A percentile compares a stretch with the other conserved stretches of the same genome.
Conservation (phyloP, 2,113 vertebrate genomes). For the Urocynchramus pylzowi region DNA sequence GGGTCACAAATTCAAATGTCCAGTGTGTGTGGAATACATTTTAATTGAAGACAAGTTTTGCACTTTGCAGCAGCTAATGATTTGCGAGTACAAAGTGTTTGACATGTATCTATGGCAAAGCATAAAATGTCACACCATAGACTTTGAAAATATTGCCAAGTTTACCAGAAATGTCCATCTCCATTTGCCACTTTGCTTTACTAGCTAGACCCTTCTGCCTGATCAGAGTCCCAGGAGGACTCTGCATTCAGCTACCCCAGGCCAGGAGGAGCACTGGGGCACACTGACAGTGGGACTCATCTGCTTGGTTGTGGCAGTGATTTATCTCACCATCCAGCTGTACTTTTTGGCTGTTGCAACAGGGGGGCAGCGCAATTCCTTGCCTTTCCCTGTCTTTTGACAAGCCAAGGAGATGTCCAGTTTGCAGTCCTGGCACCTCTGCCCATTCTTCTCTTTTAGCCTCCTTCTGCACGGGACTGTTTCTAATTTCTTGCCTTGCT, state of each 20-base stretch:
- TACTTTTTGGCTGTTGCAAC: neutral
- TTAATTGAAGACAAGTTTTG: neutral
- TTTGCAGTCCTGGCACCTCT: neutral
- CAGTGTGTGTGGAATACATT: neutral
- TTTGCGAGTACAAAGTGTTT: neutral
- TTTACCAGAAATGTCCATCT: neutral
- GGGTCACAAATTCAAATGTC: neutral
- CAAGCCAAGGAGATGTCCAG: neutral
- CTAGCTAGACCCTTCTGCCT: neutral
- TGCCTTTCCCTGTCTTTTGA: neutral
- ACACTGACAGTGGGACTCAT: neutral
- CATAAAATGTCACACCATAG: neutral
- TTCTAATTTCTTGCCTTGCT: neutral
- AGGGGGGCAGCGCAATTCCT: neutral
- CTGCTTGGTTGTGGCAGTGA: neutral
- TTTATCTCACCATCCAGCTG: neutral
- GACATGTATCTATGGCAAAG: neutral
- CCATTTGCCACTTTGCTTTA: neutral
- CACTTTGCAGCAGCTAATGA: neutral
- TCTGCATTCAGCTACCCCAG: neutral
- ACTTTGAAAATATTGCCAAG: neutral
- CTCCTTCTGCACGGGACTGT: neutral
- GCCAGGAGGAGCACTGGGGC: neutral
- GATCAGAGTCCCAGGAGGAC: neutral
- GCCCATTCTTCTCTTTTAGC: neutral